Evolutionary conservation across 2,797 vertebrate genomes (phyloP).

Genomic region (Thunnus albacares): DNA sequence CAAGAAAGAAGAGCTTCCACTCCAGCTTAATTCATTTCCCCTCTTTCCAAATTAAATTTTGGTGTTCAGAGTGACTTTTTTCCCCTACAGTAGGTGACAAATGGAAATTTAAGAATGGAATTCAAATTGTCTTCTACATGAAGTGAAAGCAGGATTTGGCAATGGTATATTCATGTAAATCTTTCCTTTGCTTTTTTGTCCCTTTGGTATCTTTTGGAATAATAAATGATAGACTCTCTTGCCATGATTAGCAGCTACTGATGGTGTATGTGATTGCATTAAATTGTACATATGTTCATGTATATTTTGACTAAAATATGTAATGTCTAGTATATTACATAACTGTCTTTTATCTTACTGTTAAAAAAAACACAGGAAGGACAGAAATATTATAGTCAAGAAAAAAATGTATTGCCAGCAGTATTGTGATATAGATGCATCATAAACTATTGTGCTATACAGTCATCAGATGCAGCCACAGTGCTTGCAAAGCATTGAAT

Average conservation of each 20-base stretch:
- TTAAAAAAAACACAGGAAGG: neutral
- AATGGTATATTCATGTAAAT: neutral
- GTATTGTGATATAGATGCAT: neutral
- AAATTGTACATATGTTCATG: neutral
- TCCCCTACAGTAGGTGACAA: constrained; percentile 5
- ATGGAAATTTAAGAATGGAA: constrained; percentile 21
- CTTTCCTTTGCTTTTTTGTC: neutral
- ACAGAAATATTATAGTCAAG: neutral
- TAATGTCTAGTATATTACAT: neutral
- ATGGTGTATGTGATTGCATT: neutral
- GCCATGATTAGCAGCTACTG: neutral
- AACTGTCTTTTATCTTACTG: neutral
- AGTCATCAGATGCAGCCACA: neutral
- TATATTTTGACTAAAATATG: neutral
- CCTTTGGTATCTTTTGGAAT: neutral
- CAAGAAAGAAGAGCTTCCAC: constrained; percentile 5
- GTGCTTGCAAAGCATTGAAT: neutral
- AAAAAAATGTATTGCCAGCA: too few species aligned
- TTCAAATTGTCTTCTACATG: constrained; percentile 13
- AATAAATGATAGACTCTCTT: neutral
- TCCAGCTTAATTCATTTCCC: constrained; percentile 27
- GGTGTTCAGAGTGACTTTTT: constrained; percentile 24
- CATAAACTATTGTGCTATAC: constrained; percentile 13
- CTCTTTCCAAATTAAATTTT: constrained; percentile 38
- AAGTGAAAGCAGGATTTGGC: constrained; percentile 9